Conservation (phyloP, 2,797 vertebrate genomes). For the Tiaroga cobitis region DNA sequence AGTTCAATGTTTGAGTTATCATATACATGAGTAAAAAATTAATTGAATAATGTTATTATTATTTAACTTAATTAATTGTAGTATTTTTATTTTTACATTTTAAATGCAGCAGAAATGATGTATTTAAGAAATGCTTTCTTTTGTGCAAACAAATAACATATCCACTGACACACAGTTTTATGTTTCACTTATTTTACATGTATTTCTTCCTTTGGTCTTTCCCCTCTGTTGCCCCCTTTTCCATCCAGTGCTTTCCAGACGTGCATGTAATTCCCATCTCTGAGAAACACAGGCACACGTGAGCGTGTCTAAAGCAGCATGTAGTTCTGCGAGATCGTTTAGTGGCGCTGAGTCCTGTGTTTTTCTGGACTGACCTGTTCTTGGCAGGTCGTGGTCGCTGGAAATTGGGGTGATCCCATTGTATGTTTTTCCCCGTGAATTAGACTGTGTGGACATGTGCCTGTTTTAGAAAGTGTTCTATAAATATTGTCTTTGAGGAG, state of each 20-base stretch:
- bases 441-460: slow-evolving; percentile 16
- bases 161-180: slow-evolving; percentile 15
- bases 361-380: slow-evolving; percentile 31
- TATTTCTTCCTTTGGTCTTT: slow-evolving; percentile 17
- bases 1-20: not conserved
- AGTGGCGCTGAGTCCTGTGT: slow-evolving; percentile 26
- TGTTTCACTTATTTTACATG: slow-evolving; percentile 28
- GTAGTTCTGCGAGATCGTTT: slow-evolving; percentile 44
- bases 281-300: slow-evolving; percentile 3
- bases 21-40: not conserved
- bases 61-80: not conserved
- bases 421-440: slow-evolving; percentile 11
- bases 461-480: slow-evolving; percentile 29
- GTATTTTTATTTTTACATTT: not conserved
- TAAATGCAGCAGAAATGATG: not conserved
- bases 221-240: slow-evolving; percentile 7
- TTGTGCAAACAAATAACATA: slow-evolving; percentile 8
- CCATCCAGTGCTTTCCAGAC: slow-evolving; percentile 17
- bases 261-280: slow-evolving; percentile 47
- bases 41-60: not conserved
- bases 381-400: not conserved
- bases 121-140: not conserved
- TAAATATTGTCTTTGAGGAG: slow-evolving; percentile 18
- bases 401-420: slow-evolving; percentile 17
- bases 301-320: slow-evolving; percentile 31